phyloP scores from a whole-genome alignment of 2,797 vertebrate genomes.

The Centropyge bicolor region DNA sequence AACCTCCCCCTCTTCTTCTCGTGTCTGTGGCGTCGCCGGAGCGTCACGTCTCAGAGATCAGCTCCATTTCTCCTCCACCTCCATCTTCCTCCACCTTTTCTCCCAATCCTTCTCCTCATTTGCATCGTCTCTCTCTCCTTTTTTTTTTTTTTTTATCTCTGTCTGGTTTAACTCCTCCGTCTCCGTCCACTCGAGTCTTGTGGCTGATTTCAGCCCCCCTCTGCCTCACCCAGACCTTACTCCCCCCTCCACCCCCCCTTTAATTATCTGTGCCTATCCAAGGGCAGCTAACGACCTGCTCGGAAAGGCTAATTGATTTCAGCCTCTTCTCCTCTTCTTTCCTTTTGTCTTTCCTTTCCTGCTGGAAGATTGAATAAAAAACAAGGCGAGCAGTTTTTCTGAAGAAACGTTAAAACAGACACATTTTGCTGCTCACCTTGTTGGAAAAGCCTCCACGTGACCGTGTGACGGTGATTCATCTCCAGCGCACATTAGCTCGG shows the following conservation, averaged over 20 bases:
- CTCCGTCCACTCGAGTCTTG: slow-evolving; percentile 19
- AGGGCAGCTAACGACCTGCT: slow-evolving; percentile 85
- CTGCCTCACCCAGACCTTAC: slow-evolving; percentile 49
- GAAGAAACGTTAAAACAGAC: slow-evolving; percentile 5
- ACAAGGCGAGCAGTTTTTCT: not conserved
- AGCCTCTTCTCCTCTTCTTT: slow-evolving; percentile 59
- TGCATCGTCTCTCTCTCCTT: slow-evolving; percentile 13
- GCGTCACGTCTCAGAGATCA: slow-evolving; percentile 53
- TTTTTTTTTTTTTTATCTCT: not conserved
- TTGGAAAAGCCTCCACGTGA: slow-evolving; percentile 7
- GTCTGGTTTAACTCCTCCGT: slow-evolving; percentile 54
- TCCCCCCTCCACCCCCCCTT: slow-evolving; percentile 59
- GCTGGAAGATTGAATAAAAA: slow-evolving; percentile 4
- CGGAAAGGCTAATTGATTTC: slow-evolving; percentile 85
- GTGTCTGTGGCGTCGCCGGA: slow-evolving; percentile 39
- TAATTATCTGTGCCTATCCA: slow-evolving; percentile 87
- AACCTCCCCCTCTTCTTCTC: not conserved
- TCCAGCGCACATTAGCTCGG: slow-evolving; percentile 45
- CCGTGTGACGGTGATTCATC: slow-evolving; percentile 53
- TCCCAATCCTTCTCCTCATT: slow-evolving; percentile 43
- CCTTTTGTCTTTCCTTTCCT: slow-evolving; percentile 33
- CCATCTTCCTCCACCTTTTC: slow-evolving; percentile 19
- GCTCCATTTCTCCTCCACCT: slow-evolving; percentile 46
- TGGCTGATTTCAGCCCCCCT: slow-evolving; percentile 52
- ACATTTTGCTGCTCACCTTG: slow-evolving; percentile 40